These are phyloP conservation scores for Sebastes fasciatus DNA, from an alignment of 2,113 vertebrate genomes.

Conservation along the genomic window DNA sequence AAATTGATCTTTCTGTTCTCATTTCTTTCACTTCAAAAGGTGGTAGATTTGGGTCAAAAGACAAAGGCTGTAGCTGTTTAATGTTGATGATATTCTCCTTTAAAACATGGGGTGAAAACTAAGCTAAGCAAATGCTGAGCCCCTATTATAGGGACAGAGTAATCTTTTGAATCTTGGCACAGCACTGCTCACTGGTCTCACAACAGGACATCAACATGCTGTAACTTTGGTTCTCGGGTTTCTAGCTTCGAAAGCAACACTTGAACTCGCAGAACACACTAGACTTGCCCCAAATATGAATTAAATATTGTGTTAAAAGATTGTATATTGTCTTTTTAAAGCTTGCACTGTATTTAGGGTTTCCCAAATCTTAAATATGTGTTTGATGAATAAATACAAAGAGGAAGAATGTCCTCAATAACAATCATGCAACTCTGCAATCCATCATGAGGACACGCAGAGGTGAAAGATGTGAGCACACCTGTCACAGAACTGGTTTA, in stretches of 20 bases:
- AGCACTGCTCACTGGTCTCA: slow-evolving; percentile 3
- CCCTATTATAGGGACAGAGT: neutral
- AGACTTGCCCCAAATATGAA: too few relatives aligned
- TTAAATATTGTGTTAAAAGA: neutral
- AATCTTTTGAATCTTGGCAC: slow-evolving; percentile 9
- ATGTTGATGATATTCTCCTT: neutral
- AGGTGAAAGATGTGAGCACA: neutral
- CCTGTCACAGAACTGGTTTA: neutral
- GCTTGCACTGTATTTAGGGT: neutral
- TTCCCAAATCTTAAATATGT: neutral
- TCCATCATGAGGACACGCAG: neutral
- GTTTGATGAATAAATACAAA: neutral
- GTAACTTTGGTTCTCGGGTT: slow-evolving; percentile 30
- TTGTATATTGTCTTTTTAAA: neutral
- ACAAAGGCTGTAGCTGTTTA: neutral
- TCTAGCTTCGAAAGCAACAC: slow-evolving; percentile 20
- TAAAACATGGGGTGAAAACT: neutral
- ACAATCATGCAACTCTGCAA: neutral
- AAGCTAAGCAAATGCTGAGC: neutral
- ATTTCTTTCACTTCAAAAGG: neutral
- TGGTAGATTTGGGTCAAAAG: too few relatives aligned
- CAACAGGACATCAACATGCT: slow-evolving; percentile 32
- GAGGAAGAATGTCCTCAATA: neutral
- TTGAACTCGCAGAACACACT: neutral
- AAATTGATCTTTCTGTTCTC: neutral